phyloP scores from a whole-genome alignment of 2,113 vertebrate genomes.

The Nestor notabilis region DNA sequence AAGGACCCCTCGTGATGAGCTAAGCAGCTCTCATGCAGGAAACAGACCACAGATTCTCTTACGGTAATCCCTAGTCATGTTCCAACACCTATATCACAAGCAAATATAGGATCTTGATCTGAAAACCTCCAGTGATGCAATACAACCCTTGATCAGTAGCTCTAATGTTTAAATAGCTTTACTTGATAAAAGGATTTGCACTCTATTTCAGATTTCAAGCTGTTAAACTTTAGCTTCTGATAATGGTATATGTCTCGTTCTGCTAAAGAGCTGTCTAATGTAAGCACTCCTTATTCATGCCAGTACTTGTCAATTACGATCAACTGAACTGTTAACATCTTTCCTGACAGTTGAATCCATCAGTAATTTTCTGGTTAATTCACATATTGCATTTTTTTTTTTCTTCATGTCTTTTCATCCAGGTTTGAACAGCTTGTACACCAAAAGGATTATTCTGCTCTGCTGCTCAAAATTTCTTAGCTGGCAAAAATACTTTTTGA shows the following conservation, averaged over 20 bases:
- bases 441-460: conserved; percentile 7
- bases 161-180: not conserved
- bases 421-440: not conserved
- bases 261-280: not conserved
- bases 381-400: not conserved
- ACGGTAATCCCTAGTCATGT: not conserved
- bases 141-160: not conserved
- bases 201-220: not conserved
- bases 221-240: not conserved
- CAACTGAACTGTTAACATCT: not conserved
- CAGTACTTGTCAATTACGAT: not conserved
- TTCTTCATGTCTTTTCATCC: not conserved
- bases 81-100: not conserved
- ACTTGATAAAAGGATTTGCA: not conserved
- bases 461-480: not conserved
- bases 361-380: conserved; percentile 4
- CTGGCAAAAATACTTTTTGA: not conserved
- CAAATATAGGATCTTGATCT: not conserved
- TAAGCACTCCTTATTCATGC: not conserved
- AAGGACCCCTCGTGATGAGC: not conserved
- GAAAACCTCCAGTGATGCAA: not conserved
- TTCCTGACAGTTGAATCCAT: not conserved
- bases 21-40: not conserved
- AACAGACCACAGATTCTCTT: not conserved
- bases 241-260: not conserved